phyloP scores from a whole-genome alignment of 1,140 invertebrate species.

The Drosophila ohnishii region DNA sequence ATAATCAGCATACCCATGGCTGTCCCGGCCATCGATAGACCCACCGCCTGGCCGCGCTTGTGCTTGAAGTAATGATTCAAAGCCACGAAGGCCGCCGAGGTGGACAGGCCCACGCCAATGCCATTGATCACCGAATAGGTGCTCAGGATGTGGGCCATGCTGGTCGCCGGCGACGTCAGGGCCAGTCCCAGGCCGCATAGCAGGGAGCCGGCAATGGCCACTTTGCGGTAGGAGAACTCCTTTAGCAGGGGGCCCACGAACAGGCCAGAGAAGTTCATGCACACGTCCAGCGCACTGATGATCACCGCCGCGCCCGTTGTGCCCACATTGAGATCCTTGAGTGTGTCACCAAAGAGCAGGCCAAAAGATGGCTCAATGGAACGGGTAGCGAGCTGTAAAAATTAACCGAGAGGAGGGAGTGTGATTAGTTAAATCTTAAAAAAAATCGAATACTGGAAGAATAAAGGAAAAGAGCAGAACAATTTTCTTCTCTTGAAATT shows the following conservation, averaged over 20 bases:
- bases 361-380: constrained; percentile 91
- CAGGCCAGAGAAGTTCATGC: constrained; percentile 90
- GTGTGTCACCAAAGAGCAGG: constrained; percentile 88
- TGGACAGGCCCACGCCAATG: constrained; percentile 89
- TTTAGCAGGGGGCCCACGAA: constrained; percentile 89
- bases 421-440: neutral
- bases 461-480: no score
- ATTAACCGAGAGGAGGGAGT: constrained; percentile 1
- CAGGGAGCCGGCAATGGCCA: constrained; percentile 87
- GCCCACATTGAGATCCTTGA: constrained; percentile 86
- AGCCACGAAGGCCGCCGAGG: constrained; percentile 88
- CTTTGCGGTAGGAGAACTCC: constrained; percentile 89
- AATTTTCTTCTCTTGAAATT: no score
- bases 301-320: constrained; percentile 89
- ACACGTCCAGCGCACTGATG: constrained; percentile 88
- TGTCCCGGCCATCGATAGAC: constrained; percentile 89
- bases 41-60: constrained; percentile 89
- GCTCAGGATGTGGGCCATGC: constrained; percentile 88
- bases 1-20: constrained; percentile 90
- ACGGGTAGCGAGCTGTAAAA: constrained; percentile 88
- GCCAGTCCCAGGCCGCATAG: constrained; percentile 87
- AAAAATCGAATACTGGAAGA: neutral
- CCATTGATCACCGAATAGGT: constrained; percentile 91
- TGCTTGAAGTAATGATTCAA: constrained; percentile 90
- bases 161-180: constrained; percentile 87